Evolutionary conservation across 2,113 vertebrate genomes (phyloP), one percentile per base, ranked within the genome.

Genomic region (Pseudorectes ferrugineus): DNA sequence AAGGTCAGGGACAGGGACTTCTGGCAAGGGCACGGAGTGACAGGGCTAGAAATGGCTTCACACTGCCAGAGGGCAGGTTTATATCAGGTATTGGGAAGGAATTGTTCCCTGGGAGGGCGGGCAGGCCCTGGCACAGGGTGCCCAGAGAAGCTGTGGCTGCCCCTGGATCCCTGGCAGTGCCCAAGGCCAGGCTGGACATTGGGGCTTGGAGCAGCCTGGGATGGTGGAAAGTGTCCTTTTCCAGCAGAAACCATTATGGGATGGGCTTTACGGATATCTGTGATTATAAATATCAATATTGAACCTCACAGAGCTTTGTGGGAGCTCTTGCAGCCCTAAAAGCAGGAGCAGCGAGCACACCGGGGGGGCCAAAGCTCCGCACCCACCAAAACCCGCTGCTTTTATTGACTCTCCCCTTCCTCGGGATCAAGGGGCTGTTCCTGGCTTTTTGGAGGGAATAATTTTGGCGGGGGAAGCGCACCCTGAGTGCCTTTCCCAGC

Each of bases 31-130:
- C 48, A 19, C 12, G 22, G 67, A 43, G 26, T 2, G 26, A 15
- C 28, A 66, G 33, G 45, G n/a, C 19, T 20, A 38, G n/a, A n/a
- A 67, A 76, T n/a, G 55, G 46, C 19, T 45, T 45, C 45, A 1
- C 0, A 43, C 1, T 43, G 45, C 0, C 45, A 76, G 36, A 0
- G 0, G 45, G 14, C 11, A 45, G 72, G 62, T 26, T 0, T 12
- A 1, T 52, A 5, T 54, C 24, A 40, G 65, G 48, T 17, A 0
- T 29, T n/a, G 40, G 58, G 42, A 0, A 73, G 81, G n/a, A 73
- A 84, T 46, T 55, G 40, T 33, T 38, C 57, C 48, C 58, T 54
- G 40, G 45, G 0, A 61, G 66, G 55, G 66, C 71, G 66, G 79
- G 25, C 29, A 82, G 54, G 36, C 29, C 35, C 63, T 59, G 78